A percentile compares a stretch with the other conserved stretches of the same genome.
These are phyloP conservation scores for Chlorospingus semifuscus DNA, from an alignment of 2,797 vertebrate species.

Conservation along the genomic window DNA sequence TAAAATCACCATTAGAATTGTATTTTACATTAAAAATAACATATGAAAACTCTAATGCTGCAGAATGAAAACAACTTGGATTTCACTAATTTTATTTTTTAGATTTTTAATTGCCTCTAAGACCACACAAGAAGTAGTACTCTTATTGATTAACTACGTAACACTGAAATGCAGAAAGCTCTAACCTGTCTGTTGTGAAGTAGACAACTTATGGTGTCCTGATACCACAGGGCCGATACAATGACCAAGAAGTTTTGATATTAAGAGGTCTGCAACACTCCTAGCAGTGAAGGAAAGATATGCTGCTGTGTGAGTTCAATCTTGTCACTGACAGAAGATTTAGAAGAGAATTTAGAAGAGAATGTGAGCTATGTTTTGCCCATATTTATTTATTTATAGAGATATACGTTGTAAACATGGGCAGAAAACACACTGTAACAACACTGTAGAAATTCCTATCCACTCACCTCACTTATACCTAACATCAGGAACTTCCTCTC, in stretches of 20 bases:
- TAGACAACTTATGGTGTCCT: background rate
- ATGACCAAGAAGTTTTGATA: background rate
- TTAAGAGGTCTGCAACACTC: background rate
- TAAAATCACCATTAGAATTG: background rate
- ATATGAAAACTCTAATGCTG: background rate
- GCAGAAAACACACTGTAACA: background rate
- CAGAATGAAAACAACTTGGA: background rate
- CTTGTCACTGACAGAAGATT: background rate
- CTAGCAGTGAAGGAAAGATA: background rate
- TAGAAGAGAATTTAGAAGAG: background rate
- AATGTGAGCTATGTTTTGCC: accelerated
- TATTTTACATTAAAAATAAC: background rate
- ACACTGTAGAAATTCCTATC: background rate
- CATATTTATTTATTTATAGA: no score
- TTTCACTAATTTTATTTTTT: background rate
- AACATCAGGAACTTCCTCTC: background rate
- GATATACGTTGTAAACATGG: accelerated
- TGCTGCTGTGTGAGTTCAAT: background rate
- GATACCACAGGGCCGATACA: background rate
- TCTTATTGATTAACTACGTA: background rate
- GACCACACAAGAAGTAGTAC: background rate
- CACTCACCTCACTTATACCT: background rate
- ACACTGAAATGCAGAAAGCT: background rate
- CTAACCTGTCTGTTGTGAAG: background rate
- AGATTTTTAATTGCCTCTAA: background rate